Conservation (phyloP, 2,113 vertebrate genomes). For the Serranochromis macrocephalus region DNA sequence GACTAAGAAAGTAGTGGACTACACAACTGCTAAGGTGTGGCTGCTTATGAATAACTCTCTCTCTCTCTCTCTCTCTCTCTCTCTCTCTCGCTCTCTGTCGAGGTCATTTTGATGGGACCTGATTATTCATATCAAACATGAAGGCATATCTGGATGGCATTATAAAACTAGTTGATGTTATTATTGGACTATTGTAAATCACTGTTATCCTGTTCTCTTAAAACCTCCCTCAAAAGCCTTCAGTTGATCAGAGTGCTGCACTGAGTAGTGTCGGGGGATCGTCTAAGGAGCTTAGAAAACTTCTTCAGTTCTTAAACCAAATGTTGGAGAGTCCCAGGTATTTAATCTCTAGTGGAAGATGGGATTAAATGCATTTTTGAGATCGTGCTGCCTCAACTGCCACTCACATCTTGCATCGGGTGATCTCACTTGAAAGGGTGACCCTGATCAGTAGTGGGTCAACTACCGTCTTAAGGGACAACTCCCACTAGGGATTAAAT, state of each 20-base stretch:
- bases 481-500: fast-evolving
- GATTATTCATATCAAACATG: neutral
- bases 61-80: too few species aligned
- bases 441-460: neutral
- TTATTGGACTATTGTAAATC: neutral
- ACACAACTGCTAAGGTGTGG: constrained; percentile 90
- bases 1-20: constrained; percentile 96
- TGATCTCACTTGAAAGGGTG: neutral
- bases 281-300: neutral
- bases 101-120: neutral
- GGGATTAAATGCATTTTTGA: neutral
- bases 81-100: too few species aligned
- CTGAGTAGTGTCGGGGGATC: neutral
- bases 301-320: fast-evolving
- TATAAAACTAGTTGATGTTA: neutral
- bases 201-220: fast-evolving
- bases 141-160: fast-evolving
- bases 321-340: neutral
- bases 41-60: neutral
- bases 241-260: neutral
- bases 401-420: neutral
- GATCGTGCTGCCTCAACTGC: neutral
- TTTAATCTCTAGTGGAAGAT: neutral
- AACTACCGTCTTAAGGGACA: fast-evolving
- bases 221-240: neutral